Evolutionary conservation across 2,113 vertebrate genomes (phyloP).

Genomic region (Amia ocellicauda): DNA sequence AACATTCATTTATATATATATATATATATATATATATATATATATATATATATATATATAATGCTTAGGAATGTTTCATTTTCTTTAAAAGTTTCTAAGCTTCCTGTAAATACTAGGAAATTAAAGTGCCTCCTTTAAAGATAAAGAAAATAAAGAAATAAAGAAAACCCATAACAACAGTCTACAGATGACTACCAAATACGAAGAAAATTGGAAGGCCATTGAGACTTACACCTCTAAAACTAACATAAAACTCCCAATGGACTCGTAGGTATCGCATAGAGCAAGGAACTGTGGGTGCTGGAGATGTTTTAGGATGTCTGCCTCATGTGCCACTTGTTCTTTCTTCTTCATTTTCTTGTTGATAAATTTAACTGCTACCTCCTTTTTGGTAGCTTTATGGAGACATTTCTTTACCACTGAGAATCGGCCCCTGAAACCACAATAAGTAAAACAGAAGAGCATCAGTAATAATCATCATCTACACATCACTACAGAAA

Average conservation of each 20-base stretch:
- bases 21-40: too few relatives aligned
- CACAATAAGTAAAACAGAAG: conserved; percentile 18
- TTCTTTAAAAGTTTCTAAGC: too few relatives aligned
- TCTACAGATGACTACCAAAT: not conserved
- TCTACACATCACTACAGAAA: too few relatives aligned
- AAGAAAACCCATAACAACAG: not conserved
- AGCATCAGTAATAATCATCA: not conserved
- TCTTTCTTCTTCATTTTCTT: conserved; percentile 98
- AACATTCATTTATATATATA: too few relatives aligned
- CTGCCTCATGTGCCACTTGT: conserved; percentile 89
- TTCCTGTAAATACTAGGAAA: too few relatives aligned
- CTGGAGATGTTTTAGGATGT: conserved; percentile 82
- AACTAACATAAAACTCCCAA: conserved; percentile 81
- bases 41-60: too few relatives aligned
- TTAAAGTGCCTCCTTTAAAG: too few relatives aligned
- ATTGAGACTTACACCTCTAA: conserved; percentile 84
- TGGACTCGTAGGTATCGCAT: conserved; percentile 86
- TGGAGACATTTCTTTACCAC: conserved; percentile 91
- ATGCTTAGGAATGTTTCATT: too few relatives aligned
- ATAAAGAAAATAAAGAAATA: not conserved
- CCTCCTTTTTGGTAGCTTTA: conserved; percentile 86
- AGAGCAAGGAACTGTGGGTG: conserved; percentile 87
- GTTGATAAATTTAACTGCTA: conserved; percentile 91
- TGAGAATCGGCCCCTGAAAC: conserved; percentile 88
- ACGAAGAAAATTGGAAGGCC: not conserved